These are phyloP conservation scores for Ciconia maguari DNA, from an alignment of 2,113 vertebrate genomes.

Conservation along the genomic window DNA sequence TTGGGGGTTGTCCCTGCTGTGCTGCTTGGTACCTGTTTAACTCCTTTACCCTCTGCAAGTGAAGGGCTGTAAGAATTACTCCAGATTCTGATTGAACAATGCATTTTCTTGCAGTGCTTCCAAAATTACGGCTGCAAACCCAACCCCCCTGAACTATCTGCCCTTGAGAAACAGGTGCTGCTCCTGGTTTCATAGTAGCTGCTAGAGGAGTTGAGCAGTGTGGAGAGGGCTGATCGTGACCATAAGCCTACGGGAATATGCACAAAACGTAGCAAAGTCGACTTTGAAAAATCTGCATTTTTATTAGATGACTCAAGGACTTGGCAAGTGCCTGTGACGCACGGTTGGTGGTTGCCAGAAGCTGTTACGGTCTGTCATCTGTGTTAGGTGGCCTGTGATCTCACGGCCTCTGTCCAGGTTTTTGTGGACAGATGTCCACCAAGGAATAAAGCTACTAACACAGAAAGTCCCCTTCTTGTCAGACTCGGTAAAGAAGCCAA, in stretches of 20 bases:
- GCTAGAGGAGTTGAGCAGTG: neutral
- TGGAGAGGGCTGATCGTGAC: conserved; percentile 27
- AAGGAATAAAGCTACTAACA: neutral
- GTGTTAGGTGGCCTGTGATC: neutral
- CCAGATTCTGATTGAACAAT: neutral
- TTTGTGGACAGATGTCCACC: neutral
- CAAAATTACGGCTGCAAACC: neutral
- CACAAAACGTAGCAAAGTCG: neutral
- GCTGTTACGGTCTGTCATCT: neutral
- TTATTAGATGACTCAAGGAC: conserved; percentile 18
- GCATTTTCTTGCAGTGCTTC: neutral
- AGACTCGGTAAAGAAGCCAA: neutral
- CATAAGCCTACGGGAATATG: conserved; percentile 14
- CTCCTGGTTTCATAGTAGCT: conserved; percentile 58
- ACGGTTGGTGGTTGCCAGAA: neutral
- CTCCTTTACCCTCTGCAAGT: neutral
- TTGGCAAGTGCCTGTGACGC: neutral
- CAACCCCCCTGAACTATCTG: neutral
- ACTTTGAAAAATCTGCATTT: neutral
- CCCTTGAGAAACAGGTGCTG: neutral
- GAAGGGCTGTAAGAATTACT: neutral
- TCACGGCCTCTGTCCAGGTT: neutral
- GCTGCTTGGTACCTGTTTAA: neutral
- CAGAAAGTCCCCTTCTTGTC: neutral
- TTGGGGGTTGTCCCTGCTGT: conserved; percentile 19